Conservation (phyloP, 2,113 vertebrate genomes). For the Stegostoma tigrinum region DNA sequence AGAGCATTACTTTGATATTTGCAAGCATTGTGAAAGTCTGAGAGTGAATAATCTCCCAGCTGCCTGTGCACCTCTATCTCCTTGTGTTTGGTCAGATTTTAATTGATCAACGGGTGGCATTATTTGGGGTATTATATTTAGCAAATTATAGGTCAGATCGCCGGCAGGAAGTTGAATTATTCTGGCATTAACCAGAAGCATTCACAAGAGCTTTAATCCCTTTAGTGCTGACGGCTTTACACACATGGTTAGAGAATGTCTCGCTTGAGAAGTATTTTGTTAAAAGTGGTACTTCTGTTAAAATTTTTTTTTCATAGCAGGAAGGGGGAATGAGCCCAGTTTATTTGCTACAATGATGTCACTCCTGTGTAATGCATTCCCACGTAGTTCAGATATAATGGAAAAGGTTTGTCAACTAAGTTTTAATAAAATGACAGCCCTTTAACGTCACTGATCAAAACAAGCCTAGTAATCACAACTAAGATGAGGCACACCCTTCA, state of each 20-base stretch:
- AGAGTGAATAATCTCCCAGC: not conserved
- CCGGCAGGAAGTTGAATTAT: not conserved
- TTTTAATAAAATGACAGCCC: not conserved
- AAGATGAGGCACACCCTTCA: not conserved
- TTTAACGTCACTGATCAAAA: not conserved
- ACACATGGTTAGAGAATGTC: not conserved
- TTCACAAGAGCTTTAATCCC: not conserved
- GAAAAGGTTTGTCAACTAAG: not conserved
- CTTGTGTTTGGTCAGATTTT: not conserved
- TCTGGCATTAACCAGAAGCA: not conserved
- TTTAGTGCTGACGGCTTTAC: not conserved
- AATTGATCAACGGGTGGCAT: not conserved
- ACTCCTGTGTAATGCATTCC: not conserved
- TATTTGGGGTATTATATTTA: too few relatives aligned
- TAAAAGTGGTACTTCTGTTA: not conserved
- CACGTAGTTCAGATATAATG: not conserved
- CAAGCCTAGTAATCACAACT: not conserved
- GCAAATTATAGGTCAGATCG: not conserved
- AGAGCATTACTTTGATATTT: not conserved
- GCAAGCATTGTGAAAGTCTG: not conserved
- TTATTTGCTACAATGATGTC: not conserved
- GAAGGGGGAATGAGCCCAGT: not conserved
- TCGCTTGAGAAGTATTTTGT: not conserved
- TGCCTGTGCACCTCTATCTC: not conserved
- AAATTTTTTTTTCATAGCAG: not conserved